Base-by-base conservation (phyloP, 1,140 invertebrate genomes). In the Papilio machaon region DNA sequence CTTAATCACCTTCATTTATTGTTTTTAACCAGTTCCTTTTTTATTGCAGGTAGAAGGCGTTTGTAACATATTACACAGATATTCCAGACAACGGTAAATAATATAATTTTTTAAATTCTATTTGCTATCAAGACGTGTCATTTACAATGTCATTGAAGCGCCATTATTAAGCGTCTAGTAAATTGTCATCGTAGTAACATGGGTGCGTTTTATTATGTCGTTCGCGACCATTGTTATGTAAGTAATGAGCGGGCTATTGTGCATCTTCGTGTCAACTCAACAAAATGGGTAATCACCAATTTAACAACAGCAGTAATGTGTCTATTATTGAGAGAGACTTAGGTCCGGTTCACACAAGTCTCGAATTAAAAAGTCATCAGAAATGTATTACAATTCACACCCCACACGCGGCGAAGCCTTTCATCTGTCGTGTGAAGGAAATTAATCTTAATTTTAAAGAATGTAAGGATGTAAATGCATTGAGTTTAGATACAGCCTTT, bases 321-420 rank as follows among this genome's bases (percentile, higher is more conserved):
- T 92, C 86, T 90, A 93, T 92, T 91, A 91, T 83, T 88, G 90
- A 86, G 90, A 89, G 87, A 86, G 90, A 90, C 90, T 91, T 67
- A 79, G 77, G 54, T 46, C 74, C 60, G 70, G 60, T 90, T 94
- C 92, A 93, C 92, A 93, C 90, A 89, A 85, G 84, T 82, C 70
- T 85, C 85, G 88, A 91, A 94, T 94, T 94, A 94, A 92, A 94
- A 93, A 90, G 85, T 82, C 92, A 91, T 94, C 92, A 94, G 85
- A 91, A 94, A 91, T 88, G 87, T 92, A 94, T 94, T 94, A 92
- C 86, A 87, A 81, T 86, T 88, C 87, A 90, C 87, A 88, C 89
- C 87, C 91, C 87, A 90, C 89, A 88, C 86, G 87, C 85, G 85
- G 87, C 73, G 80, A 76, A 79, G 78, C 73, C 75, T 81, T 73